Percentiles rank a stretch among this genome's conserved stretches.
Conservation (phyloP, 2,888 invertebrate species). For the Malthinus seriepunctatus region DNA sequence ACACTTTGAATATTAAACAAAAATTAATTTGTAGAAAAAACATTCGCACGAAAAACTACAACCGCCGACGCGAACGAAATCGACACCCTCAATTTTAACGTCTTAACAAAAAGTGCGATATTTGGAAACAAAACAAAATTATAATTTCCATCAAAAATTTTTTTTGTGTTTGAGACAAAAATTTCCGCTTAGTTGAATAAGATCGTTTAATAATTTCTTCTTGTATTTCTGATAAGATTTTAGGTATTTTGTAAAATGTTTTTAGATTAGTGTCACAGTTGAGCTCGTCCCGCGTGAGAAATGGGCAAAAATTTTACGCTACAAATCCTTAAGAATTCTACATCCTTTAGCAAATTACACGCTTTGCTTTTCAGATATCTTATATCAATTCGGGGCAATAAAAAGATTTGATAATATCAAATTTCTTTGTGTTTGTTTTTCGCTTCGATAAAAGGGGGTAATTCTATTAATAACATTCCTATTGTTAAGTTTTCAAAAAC, state of each 20-base stretch:
- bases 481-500: too few species aligned
- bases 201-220: constrained; percentile 9
- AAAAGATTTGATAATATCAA: constrained; percentile 16
- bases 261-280: constrained; percentile 22
- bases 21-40: too few species aligned
- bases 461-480: too few species aligned
- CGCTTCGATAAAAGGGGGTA: constrained; percentile 2
- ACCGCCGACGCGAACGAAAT: too few species aligned
- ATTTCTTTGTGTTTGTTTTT: constrained; percentile 16
- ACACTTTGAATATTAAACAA: too few species aligned
- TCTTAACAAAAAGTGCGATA: too few species aligned
- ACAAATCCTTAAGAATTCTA: constrained; percentile 14
- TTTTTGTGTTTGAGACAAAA: not conserved
- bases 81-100: too few species aligned
- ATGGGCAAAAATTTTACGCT: constrained; percentile 20
- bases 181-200: constrained; percentile 5
- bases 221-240: constrained; percentile 1
- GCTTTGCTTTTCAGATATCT: constrained; percentile 11
- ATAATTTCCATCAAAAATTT: not conserved
- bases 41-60: too few species aligned
- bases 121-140: too few species aligned
- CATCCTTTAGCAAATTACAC: constrained; percentile 18
- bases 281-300: constrained; percentile 14
- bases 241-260: constrained; percentile 16
- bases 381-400: constrained; percentile 14